phyloP scores from a whole-genome alignment of 2,113 vertebrate species.

The Cheilinus undulatus region DNA sequence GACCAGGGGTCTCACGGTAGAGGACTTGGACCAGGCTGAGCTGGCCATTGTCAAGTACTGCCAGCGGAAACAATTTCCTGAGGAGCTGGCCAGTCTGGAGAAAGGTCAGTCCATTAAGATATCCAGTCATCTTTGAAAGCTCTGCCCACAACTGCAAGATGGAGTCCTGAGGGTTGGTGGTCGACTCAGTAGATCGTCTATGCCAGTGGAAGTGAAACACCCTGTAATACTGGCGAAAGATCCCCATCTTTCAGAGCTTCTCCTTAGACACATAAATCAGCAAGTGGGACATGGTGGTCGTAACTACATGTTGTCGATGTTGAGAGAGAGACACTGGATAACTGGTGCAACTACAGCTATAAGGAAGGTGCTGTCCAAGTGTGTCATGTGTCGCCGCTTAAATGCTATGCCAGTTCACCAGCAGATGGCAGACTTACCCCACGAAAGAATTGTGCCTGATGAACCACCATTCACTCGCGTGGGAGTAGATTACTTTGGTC shows the following conservation, averaged over 20 bases:
- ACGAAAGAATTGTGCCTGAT: too few species aligned
- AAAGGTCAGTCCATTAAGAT: not conserved
- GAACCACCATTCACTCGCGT: slow-evolving; percentile 5
- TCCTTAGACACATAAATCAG: not conserved
- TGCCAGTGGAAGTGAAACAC: not conserved
- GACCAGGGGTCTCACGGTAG: too few species aligned
- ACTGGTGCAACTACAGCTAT: not conserved
- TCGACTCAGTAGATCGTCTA: too few species aligned
- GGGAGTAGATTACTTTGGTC: slow-evolving; percentile 4
- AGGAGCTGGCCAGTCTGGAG: not conserved
- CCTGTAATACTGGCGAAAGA: slow-evolving; percentile 8
- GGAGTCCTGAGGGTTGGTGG: too few species aligned
- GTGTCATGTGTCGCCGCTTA: not conserved
- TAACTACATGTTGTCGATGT: not conserved
- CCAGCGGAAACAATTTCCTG: too few species aligned
- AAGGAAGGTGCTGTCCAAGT: too few species aligned
- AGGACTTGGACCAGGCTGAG: too few species aligned
- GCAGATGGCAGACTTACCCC: not conserved
- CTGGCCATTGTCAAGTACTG: too few species aligned
- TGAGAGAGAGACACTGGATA: not conserved
- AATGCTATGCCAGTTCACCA: not conserved
- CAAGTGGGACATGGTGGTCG: slow-evolving; percentile 4
- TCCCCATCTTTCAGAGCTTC: slow-evolving; percentile 14
- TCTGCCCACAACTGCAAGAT: not conserved
- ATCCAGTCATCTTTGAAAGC: not conserved